These are phyloP conservation scores for Ptilonorhynchus violaceus DNA, from an alignment of 2,113 vertebrate species.

Conservation along the genomic window DNA sequence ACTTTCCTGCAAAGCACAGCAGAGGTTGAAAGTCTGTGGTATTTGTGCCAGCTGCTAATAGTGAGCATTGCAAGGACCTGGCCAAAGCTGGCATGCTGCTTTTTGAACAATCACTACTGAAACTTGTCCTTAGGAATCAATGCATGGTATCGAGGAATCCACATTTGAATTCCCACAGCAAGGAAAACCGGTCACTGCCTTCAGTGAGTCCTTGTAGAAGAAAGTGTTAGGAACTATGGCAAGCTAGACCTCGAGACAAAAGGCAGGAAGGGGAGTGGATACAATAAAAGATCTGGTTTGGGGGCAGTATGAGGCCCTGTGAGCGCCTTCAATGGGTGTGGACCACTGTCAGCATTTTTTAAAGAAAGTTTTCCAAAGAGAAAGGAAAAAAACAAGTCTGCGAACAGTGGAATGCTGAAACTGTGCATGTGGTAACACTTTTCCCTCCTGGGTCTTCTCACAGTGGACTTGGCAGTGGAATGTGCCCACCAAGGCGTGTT, in stretches of 20 bases:
- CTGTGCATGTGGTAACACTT: constrained; percentile 15
- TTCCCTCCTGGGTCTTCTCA: not conserved
- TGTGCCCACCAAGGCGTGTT: constrained; percentile 92
- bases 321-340: not conserved
- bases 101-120: not conserved
- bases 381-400: not conserved
- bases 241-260: not conserved
- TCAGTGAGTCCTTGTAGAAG: not conserved
- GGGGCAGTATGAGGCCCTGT: not conserved
- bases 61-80: not conserved
- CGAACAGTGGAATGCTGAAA: not conserved
- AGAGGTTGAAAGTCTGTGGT: not conserved
- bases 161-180: not conserved
- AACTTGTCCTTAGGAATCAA: not conserved
- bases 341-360: not conserved
- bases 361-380: not conserved
- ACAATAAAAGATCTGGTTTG: not conserved
- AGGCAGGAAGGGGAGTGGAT: not conserved
- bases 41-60: not conserved
- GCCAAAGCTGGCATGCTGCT: not conserved
- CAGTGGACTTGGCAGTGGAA: constrained; percentile 92
- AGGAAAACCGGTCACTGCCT: not conserved
- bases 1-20: not conserved
- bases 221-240: not conserved
- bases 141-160: not conserved